Percentiles rank a stretch among this genome's conserved stretches.
These are phyloP conservation scores for human (Homo sapiens) DNA, from an alignment of 2,113 vertebrate species.

Conservation along the genomic window DNA sequence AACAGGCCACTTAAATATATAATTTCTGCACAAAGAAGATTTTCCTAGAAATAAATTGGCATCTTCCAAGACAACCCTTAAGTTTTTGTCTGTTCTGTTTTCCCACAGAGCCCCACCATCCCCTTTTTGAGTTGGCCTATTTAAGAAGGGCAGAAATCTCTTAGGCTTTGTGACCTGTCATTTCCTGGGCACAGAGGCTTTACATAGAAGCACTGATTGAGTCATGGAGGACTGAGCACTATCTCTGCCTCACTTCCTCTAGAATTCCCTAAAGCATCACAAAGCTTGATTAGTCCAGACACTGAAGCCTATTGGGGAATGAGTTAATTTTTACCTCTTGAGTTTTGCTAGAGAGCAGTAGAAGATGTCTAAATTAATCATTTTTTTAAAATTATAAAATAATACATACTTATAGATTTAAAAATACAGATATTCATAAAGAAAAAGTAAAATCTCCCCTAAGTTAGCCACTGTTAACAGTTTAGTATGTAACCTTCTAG, in stretches of 20 bases:
- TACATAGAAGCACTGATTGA: constrained; percentile 32
- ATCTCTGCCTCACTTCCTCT: constrained; percentile 59
- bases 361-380: constrained; percentile 67
- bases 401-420: constrained; percentile 31
- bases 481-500: not conserved
- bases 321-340: constrained; percentile 79
- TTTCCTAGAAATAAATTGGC: constrained; percentile 25
- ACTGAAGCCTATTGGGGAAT: not conserved
- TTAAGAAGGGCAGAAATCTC: not conserved
- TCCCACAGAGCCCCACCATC: not conserved
- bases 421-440: constrained; percentile 18
- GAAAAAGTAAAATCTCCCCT: not conserved
- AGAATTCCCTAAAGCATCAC: not conserved
- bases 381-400: constrained; percentile 50
- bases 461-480: constrained; percentile 27
- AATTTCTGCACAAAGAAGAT: constrained; percentile 5
- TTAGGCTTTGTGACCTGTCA: constrained; percentile 15
- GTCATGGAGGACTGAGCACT: not conserved
- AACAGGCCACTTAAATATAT: constrained; percentile 13
- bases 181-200: constrained; percentile 20
- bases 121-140: not conserved
- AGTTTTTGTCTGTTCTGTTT: constrained; percentile 28
- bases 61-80: not conserved
- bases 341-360: constrained; percentile 67
- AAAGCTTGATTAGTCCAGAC: constrained; percentile 76